Percentiles rank a stretch among this genome's conserved stretches.
Conservation (phyloP, 2,888 invertebrate genomes). For the Drosophila robusta region DNA sequence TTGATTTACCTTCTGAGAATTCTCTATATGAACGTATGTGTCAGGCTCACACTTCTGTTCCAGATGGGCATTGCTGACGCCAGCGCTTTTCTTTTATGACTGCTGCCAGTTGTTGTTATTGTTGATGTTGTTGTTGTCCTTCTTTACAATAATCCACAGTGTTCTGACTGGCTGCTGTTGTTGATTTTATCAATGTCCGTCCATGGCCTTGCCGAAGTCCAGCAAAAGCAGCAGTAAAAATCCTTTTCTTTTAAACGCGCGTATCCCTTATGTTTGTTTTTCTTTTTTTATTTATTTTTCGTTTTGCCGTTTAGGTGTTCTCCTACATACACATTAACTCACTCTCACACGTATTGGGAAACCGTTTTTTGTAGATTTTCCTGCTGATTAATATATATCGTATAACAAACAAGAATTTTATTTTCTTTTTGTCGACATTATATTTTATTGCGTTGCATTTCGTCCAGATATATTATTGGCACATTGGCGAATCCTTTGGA, state of each 20-base stretch:
- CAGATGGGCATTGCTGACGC: conserved; percentile 42
- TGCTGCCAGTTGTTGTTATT: conserved; percentile 24
- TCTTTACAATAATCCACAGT: conserved; percentile 58
- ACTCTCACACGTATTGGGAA: conserved; percentile 31
- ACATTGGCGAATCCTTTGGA: not conserved
- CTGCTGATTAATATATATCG: not conserved
- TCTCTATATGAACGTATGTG: conserved; percentile 19
- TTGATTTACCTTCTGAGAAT: conserved; percentile 62
- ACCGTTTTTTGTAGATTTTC: conserved; percentile 41
- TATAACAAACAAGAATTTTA: not conserved
- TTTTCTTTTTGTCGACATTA: conserved; percentile 3
- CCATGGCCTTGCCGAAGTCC: conserved; percentile 4
- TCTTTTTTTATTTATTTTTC: conserved; percentile 4
- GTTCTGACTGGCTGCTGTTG: conserved; percentile 28
- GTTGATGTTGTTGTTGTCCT: conserved; percentile 16
- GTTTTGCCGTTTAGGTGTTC: conserved; percentile 5
- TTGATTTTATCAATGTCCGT: conserved; percentile 35
- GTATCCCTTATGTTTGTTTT: conserved; percentile 35
- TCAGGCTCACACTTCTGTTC: conserved; percentile 22
- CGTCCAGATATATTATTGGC: too few species aligned
- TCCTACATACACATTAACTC: conserved; percentile 15
- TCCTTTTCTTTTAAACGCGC: conserved; percentile 40
- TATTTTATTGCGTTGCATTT: not conserved
- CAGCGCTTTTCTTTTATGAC: conserved; percentile 42
- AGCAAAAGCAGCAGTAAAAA: conserved; percentile 34